Percentiles rank a stretch among this genome's conserved stretches.
Evolutionary conservation across 2,113 vertebrate genomes (phyloP).

Genomic region (Nothocercus julius): DNA sequence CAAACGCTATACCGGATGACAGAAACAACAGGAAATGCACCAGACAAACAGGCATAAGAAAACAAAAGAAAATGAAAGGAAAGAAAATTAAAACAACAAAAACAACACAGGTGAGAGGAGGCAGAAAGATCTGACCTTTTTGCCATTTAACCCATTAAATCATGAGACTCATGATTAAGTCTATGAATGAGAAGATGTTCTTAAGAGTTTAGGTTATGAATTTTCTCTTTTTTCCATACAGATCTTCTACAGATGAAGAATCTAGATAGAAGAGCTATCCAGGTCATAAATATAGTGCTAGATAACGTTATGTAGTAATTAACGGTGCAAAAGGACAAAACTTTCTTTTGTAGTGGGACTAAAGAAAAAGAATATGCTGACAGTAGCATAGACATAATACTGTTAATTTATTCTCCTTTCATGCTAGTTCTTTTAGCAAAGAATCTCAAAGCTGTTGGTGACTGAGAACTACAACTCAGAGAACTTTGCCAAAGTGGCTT

Average conservation of each 20-base stretch:
- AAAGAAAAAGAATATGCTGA: not conserved
- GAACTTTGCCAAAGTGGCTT: not conserved
- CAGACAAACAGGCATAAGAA: not conserved
- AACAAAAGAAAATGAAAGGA: too few relatives aligned
- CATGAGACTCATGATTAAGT: not conserved
- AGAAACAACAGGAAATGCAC: not conserved
- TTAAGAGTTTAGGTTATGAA: not conserved
- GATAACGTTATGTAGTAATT: not conserved
- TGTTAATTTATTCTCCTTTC: not conserved
- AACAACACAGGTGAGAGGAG: not conserved
- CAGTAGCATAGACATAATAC: not conserved
- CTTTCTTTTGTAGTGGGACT: not conserved
- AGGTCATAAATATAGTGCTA: not conserved
- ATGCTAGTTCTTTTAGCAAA: not conserved
- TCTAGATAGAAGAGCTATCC: not conserved
- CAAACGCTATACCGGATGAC: not conserved
- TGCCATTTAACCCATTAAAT: not conserved
- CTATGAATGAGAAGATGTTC: not conserved
- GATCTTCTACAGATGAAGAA: not conserved
- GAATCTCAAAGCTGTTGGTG: not conserved
- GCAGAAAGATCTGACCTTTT: not conserved
- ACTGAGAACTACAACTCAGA: not conserved
- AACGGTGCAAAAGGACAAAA: not conserved
- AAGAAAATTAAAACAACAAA: too few relatives aligned
- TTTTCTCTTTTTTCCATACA: not conserved